A percentile compares a stretch with the other conserved stretches of the same genome.
Conservation (phyloP, 2,113 vertebrate species). For the Sialia sialis region DNA sequence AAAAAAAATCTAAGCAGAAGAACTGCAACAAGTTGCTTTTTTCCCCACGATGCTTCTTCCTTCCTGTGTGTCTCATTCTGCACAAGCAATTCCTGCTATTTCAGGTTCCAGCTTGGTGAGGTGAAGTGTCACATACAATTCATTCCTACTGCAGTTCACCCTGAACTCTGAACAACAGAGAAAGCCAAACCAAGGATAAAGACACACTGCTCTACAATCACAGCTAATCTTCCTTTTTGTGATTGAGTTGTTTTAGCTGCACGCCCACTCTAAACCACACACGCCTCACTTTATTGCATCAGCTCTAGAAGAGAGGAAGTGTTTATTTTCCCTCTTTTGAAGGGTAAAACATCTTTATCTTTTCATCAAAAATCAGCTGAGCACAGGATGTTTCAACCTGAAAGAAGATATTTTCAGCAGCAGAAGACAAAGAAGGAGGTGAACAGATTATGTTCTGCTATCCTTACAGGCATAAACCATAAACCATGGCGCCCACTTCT, state of each 20-base stretch:
- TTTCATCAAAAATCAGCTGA: not conserved
- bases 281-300: not conserved
- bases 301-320: not conserved
- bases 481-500: not conserved
- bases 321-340: not conserved
- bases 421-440: not conserved
- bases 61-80: not conserved
- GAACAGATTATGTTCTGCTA: not conserved
- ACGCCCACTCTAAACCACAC: not conserved
- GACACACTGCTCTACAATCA: not conserved
- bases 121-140: not conserved
- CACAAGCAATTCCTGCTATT: not conserved
- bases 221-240: not conserved
- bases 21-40: not conserved
- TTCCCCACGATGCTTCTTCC: not conserved
- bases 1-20: not conserved
- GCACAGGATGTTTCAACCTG: not conserved
- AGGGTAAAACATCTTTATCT: not conserved
- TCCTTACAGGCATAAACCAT: not conserved
- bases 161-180: not conserved
- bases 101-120: not conserved
- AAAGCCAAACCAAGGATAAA: not conserved
- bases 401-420: not conserved
- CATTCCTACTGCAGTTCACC: not conserved
- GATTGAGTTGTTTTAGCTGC: not conserved